Evolutionary conservation across 92 coral and sea anemone species (phyloP).

Genomic region (Phymanthus crucifer): DNA sequence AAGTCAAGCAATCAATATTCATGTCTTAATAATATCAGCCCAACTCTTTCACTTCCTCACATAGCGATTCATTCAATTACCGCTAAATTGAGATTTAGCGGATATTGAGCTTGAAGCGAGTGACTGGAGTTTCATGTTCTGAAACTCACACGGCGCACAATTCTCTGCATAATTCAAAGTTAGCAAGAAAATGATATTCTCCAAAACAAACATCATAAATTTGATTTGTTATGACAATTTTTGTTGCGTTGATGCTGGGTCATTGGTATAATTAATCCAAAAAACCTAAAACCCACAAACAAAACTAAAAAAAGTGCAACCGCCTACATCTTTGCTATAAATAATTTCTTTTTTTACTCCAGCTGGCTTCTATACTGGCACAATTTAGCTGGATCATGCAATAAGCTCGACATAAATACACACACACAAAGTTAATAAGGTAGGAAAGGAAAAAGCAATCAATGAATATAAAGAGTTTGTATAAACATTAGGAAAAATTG

Average conservation of each 20-base stretch:
- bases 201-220: not conserved
- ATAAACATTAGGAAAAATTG: not conserved
- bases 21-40: not conserved
- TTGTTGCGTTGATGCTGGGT: not conserved
- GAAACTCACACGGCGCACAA: not conserved
- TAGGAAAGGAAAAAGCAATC: not conserved
- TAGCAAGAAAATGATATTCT: not conserved
- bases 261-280: not conserved
- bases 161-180: not conserved
- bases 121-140: too few species aligned
- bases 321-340: not conserved
- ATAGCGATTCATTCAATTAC: not conserved
- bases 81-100: not conserved
- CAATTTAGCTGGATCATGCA: not conserved
- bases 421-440: not conserved
- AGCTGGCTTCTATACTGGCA: not conserved
- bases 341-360: not conserved
- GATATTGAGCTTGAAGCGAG: too few species aligned
- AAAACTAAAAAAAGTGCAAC: not conserved
- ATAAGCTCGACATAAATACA: not conserved
- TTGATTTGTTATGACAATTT: not conserved
- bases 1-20: not conserved
- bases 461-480: not conserved
- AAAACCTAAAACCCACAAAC: not conserved
- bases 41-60: not conserved